Evolutionary conservation across 2,797 vertebrate species (phyloP).

Genomic region (Eutrigla gurnardus): DNA sequence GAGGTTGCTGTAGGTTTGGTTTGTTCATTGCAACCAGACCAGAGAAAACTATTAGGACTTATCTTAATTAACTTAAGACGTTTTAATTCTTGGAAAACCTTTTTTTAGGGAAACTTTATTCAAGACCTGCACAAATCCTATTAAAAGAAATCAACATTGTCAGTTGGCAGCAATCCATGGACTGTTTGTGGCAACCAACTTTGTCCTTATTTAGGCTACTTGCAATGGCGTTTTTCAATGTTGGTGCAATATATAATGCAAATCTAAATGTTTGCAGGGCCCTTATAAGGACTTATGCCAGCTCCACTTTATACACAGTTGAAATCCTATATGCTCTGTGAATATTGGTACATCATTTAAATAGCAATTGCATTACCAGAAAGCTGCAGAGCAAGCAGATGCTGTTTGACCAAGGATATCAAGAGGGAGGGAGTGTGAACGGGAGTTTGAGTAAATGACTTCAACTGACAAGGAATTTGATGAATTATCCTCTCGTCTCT

Average conservation of each 20-base stretch:
- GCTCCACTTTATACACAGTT: background rate
- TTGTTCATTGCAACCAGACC: too few species aligned
- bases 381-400: background rate
- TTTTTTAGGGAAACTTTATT: background rate
- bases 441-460: background rate
- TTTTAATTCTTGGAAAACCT: background rate
- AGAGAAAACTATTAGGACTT: background rate
- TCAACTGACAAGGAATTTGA: background rate
- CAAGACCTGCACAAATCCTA: background rate
- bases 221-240: background rate
- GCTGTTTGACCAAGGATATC: background rate
- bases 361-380: background rate
- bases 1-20: too few species aligned
- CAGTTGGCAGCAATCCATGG: background rate
- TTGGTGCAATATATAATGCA: background rate
- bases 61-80: background rate
- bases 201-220: background rate
- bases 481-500: background rate
- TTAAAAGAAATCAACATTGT: background rate
- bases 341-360: background rate
- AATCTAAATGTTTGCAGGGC: background rate
- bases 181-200: background rate
- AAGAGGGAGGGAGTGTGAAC: background rate
- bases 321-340: background rate
- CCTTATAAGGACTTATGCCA: background rate